phyloP scores from a whole-genome alignment of 2,113 vertebrate species.

The Pseudopipra pipra region DNA sequence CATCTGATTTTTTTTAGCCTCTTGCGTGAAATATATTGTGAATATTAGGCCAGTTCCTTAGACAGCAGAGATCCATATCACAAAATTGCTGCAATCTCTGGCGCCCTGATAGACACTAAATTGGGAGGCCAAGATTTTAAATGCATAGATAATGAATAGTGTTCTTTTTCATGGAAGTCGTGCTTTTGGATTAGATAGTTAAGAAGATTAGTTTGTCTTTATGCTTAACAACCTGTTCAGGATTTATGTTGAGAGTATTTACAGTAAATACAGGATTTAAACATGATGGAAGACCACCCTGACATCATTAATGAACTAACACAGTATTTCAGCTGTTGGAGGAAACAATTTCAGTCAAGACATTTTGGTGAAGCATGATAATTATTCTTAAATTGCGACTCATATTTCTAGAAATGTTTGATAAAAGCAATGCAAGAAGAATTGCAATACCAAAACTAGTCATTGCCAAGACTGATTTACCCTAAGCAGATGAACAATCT shows the following conservation, averaged over 20 bases:
- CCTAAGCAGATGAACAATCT: background rate
- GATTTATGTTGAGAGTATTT: background rate
- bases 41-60: background rate
- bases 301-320: background rate
- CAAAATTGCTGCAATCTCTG: background rate
- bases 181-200: background rate
- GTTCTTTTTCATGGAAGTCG: background rate
- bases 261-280: background rate
- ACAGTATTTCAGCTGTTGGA: background rate
- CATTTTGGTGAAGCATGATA: background rate
- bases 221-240: background rate
- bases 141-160: background rate
- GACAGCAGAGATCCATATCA: background rate
- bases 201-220: background rate
- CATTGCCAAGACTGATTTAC: background rate
- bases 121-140: background rate
- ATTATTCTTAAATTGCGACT: background rate
- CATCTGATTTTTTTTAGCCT: background rate
- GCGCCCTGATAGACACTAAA: background rate
- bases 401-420: background rate
- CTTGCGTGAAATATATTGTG: background rate
- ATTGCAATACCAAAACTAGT: background rate
- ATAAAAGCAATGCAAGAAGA: background rate
- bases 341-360: background rate
- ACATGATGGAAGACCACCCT: background rate